Percentiles rank a stretch among this genome's conserved stretches.
Conservation (phyloP, 2,113 vertebrate genomes). For the Petaurus breviceps region DNA sequence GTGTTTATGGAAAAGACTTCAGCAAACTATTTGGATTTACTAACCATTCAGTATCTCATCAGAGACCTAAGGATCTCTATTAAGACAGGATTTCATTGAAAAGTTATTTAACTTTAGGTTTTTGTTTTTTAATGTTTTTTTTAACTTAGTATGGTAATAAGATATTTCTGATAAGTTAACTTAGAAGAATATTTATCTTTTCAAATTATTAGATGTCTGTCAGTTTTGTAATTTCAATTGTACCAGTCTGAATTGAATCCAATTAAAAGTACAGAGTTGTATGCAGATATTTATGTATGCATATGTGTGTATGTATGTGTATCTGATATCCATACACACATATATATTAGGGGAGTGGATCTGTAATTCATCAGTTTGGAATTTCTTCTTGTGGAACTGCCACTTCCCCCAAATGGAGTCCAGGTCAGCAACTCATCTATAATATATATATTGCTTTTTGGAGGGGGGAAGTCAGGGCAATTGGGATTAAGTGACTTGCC, state of each 20-base stretch:
- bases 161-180: neutral
- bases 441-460: too few relatives aligned
- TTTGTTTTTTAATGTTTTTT: too few relatives aligned
- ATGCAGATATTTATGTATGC: neutral
- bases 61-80: neutral
- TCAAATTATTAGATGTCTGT: neutral
- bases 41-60: neutral
- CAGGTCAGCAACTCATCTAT: neutral
- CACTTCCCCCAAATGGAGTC: neutral
- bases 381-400: neutral
- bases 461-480: too few relatives aligned
- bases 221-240: constrained; percentile 13
- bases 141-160: neutral
- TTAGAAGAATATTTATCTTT: neutral
- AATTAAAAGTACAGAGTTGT: neutral
- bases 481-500: too few relatives aligned
- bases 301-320: neutral
- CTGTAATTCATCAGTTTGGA: neutral
- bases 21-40: neutral
- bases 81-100: neutral
- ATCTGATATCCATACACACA: neutral
- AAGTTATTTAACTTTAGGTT: constrained; percentile 11
- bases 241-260: constrained; percentile 31
- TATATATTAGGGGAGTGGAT: neutral
- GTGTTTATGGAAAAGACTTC: constrained; percentile 9